Percentiles rank a stretch among this genome's conserved stretches.
Evolutionary conservation across 1,140 invertebrate species (phyloP).

Genomic region (Dendroctonus valens): DNA sequence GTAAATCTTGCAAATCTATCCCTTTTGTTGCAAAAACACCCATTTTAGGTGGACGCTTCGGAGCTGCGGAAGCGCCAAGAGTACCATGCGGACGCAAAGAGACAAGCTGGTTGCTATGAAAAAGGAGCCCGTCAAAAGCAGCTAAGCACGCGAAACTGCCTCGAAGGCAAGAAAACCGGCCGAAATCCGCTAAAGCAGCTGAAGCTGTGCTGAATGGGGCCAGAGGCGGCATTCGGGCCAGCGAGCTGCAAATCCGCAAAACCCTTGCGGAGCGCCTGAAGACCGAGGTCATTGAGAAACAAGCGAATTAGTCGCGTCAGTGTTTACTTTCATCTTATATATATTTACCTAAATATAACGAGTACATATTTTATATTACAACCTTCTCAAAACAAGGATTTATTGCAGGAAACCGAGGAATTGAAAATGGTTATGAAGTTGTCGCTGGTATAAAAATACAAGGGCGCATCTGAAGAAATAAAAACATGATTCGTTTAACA

Average conservation of each 20-base stretch:
- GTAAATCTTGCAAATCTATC: neutral
- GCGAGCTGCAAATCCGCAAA: conserved; percentile 71
- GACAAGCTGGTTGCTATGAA: conserved; percentile 88
- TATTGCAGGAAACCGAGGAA: conserved; percentile 42
- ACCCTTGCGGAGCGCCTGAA: conserved; percentile 81
- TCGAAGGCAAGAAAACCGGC: conserved; percentile 52
- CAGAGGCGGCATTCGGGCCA: conserved; percentile 52
- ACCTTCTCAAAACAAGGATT: conserved; percentile 45
- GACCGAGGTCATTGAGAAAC: conserved; percentile 65
- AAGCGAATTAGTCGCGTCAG: neutral
- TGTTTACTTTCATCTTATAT: conserved; percentile 42
- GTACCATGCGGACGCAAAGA: conserved; percentile 80
- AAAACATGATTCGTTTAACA: too few relatives aligned
- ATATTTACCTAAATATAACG: conserved; percentile 52
- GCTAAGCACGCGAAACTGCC: conserved; percentile 59
- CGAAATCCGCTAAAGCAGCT: conserved; percentile 69
- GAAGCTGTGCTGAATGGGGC: conserved; percentile 59
- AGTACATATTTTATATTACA: conserved; percentile 51
- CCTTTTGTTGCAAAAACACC: neutral
- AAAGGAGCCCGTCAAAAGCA: conserved; percentile 79
- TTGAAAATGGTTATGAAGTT: conserved; percentile 41
- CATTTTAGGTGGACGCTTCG: conserved; percentile 53
- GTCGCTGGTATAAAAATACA: conserved; percentile 37
- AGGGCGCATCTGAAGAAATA: neutral
- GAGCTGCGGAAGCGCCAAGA: conserved; percentile 79